Percentiles rank a stretch among this genome's conserved stretches.
These are phyloP conservation scores for Phenganax marumi DNA, from an alignment of 92 coral and sea anemone species.

Conservation along the genomic window DNA sequence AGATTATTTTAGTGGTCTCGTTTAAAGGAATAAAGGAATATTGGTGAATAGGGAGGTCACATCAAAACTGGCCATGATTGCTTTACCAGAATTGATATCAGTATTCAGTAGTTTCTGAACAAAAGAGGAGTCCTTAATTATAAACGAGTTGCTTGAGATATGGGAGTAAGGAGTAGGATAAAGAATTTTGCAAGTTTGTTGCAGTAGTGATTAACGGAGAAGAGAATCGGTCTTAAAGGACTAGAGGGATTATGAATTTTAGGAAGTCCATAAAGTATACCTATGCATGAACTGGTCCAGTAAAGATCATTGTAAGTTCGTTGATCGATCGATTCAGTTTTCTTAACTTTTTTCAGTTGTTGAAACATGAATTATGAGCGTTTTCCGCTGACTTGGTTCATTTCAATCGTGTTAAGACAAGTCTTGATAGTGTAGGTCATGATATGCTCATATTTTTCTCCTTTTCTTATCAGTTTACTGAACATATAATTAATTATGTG, in stretches of 20 bases:
- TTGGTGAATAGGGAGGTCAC: conserved; percentile 5
- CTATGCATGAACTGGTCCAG: neutral
- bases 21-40: neutral
- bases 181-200: neutral
- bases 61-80: conserved; percentile 12
- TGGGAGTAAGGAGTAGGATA: neutral
- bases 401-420: too few species aligned
- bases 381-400: too few species aligned
- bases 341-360: neutral
- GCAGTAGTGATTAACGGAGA: neutral
- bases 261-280: neutral
- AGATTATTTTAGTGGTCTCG: conserved; percentile 10
- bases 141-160: neutral
- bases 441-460: too few species aligned
- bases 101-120: neutral
- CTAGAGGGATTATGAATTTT: neutral
- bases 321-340: neutral
- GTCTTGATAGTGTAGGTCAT: too few species aligned
- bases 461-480: too few species aligned
- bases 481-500: too few species aligned
- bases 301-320: neutral
- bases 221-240: neutral
- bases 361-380: too few species aligned
- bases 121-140: conserved; percentile 1
- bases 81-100: neutral